Evolutionary conservation across 2,113 vertebrate species (phyloP).

Genomic region (Trichomycterus rosablanca): DNA sequence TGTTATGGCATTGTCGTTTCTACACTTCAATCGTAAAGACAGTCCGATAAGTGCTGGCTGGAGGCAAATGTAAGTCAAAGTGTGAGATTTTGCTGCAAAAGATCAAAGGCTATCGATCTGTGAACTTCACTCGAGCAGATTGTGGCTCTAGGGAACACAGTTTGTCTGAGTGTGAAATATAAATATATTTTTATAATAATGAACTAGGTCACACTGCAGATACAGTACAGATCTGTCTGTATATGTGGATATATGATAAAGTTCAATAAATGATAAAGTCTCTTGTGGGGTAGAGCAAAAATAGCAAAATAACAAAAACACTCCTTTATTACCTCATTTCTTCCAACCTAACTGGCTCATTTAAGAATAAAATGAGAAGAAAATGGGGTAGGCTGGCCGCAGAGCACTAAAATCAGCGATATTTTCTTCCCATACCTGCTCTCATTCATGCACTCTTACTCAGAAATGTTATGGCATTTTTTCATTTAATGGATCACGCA

Average conservation of each 20-base stretch:
- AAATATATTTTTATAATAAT: not conserved
- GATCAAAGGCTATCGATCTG: constrained; percentile 17
- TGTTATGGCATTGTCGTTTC: constrained; percentile 4
- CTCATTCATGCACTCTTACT: not conserved
- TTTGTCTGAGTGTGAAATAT: constrained; percentile 1
- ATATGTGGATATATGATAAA: not conserved
- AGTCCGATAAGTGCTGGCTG: constrained; percentile 6
- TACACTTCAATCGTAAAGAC: constrained; percentile 22
- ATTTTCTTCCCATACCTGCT: no score
- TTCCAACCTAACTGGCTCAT: not conserved
- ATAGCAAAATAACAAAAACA: no score
- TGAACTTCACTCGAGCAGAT: not conserved
- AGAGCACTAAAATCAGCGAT: not conserved
- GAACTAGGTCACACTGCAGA: not conserved
- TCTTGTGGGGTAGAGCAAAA: no score
- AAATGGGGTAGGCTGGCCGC: not conserved
- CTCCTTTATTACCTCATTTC: not conserved
- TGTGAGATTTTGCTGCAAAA: not conserved
- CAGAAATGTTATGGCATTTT: not conserved
- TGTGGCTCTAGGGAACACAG: not conserved
- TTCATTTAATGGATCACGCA: not conserved
- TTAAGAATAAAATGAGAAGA: not conserved
- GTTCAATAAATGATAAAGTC: no score
- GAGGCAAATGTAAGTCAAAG: constrained; percentile 1
- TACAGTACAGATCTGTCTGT: not conserved